These are phyloP conservation scores for Pangasius mekongensis DNA, from an alignment of 2,797 vertebrate genomes.

Conservation along the genomic window DNA sequence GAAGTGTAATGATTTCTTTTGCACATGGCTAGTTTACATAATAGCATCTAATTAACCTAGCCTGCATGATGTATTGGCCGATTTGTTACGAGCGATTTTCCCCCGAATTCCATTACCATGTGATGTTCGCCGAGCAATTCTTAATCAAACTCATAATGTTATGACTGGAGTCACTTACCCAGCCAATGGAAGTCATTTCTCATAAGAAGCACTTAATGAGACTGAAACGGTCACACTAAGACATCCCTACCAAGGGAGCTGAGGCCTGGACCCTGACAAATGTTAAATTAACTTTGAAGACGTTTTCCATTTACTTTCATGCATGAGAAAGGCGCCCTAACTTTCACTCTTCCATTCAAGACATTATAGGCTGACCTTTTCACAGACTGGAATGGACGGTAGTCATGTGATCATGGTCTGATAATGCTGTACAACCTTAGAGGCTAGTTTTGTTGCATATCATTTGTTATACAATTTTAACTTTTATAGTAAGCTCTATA, in stretches of 20 bases:
- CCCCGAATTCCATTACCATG: constrained; percentile 61
- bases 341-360: constrained; percentile 44
- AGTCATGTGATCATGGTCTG: constrained; percentile 8
- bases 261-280: constrained; percentile 56
- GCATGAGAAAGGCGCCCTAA: constrained; percentile 42
- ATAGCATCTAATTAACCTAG: constrained; percentile 69
- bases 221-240: constrained; percentile 53
- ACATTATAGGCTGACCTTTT: constrained; percentile 52
- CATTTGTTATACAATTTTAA: not conserved
- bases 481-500: not conserved
- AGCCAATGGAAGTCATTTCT: constrained; percentile 64
- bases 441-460: not conserved
- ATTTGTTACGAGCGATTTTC: constrained; percentile 65
- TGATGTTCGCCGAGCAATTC: constrained; percentile 64
- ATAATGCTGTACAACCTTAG: not conserved
- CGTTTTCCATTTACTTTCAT: constrained; percentile 39
- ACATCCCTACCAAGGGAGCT: constrained; percentile 52
- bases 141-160: constrained; percentile 72
- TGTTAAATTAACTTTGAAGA: constrained; percentile 51
- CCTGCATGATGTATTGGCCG: constrained; percentile 66
- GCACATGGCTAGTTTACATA: constrained; percentile 69
- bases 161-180: constrained; percentile 65
- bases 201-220: constrained; percentile 63
- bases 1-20: constrained; percentile 64
- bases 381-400: constrained; percentile 19